Percentiles rank a stretch among this genome's conserved stretches.
Conservation (phyloP, 2,113 vertebrate species). For the Carassius auratus region DNA sequence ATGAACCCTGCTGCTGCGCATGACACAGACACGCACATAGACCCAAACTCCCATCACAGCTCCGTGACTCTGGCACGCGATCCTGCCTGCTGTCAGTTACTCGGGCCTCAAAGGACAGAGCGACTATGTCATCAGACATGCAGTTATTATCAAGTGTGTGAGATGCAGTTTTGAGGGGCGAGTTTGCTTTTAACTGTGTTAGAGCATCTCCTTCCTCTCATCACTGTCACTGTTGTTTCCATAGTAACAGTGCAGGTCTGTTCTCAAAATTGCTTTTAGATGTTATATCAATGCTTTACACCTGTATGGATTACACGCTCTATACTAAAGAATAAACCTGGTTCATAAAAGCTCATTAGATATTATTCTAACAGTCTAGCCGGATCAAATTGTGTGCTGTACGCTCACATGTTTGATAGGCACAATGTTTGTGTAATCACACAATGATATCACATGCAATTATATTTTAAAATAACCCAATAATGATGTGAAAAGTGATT, state of each 20-base stretch:
- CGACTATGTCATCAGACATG: not conserved
- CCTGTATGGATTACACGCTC: not conserved
- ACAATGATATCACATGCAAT: no score
- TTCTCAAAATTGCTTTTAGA: not conserved
- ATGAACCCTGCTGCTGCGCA: not conserved
- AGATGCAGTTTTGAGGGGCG: not conserved
- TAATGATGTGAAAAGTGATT: no score
- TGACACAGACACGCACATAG: conserved; percentile 4
- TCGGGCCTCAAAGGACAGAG: not conserved
- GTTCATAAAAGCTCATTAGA: not conserved
- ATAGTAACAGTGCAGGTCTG: conserved; percentile 56
- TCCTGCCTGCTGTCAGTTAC: not conserved
- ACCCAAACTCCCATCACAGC: not conserved
- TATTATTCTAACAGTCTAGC: not conserved
- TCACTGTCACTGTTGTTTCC: conserved; percentile 57
- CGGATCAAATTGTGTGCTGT: not conserved
- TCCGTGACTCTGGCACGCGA: conserved; percentile 36
- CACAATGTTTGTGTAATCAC: no score
- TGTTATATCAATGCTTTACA: not conserved
- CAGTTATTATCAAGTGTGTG: not conserved
- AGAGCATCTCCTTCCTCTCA: conserved; percentile 32
- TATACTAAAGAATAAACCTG: not conserved
- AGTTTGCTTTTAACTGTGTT: not conserved
- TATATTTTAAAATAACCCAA: no score
- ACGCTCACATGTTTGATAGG: not conserved